A percentile compares a stretch with the other conserved stretches of the same genome.
These are phyloP conservation scores for Dendrocopos noguchii DNA, from an alignment of 2,113 vertebrate genomes.

Conservation along the genomic window DNA sequence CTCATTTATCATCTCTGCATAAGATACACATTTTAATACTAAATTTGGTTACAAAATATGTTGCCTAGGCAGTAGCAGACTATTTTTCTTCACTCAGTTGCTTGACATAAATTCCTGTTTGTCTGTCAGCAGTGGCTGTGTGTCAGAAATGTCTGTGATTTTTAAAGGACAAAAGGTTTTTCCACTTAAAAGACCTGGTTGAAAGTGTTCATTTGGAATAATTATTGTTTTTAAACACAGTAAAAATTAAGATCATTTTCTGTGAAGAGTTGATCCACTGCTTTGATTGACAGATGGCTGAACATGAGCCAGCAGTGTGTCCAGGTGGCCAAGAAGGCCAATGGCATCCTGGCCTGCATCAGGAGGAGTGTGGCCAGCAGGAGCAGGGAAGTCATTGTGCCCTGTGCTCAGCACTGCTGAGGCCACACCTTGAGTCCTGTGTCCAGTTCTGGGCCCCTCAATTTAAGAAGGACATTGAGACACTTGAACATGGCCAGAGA, in stretches of 20 bases:
- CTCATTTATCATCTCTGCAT: slow-evolving; percentile 38
- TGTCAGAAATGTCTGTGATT: slow-evolving; percentile 49
- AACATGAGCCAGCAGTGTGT: no score
- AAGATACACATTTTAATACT: slow-evolving; percentile 57
- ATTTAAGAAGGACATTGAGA: no score
- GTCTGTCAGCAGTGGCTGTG: slow-evolving; percentile 7
- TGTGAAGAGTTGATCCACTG: neutral
- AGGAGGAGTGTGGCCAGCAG: no score
- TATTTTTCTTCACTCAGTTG: slow-evolving; percentile 18
- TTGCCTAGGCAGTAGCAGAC: slow-evolving; percentile 7
- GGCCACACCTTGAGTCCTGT: no score
- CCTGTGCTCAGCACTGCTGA: no score
- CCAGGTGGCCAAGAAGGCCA: no score
- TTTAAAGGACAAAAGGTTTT: slow-evolving; percentile 52
- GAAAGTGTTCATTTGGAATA: neutral
- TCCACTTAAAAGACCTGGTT: neutral
- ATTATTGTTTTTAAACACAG: neutral
- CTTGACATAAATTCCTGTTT: slow-evolving; percentile 63
- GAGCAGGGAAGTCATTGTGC: no score
- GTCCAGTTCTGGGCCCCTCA: no score
- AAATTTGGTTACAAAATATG: slow-evolving; percentile 57
- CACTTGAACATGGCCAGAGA: no score
- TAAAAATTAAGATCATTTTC: neutral
- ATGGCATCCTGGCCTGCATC: no score
- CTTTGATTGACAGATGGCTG: neutral